Evolutionary conservation across 2,888 invertebrate genomes (phyloP).

Genomic region (Sclerodermus sp.): DNA sequence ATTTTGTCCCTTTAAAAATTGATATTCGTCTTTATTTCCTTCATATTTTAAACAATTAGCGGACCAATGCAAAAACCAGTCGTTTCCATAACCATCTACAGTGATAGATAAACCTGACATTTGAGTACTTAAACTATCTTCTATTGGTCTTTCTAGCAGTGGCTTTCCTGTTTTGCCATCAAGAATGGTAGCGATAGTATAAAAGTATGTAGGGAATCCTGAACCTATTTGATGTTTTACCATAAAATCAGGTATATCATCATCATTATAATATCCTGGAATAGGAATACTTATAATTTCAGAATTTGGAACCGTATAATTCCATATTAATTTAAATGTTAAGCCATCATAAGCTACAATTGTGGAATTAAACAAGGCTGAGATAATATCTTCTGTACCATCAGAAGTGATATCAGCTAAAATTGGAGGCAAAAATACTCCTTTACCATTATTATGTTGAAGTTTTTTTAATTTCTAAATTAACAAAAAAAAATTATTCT

Average conservation of each 20-base stretch:
- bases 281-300: constrained; percentile 77
- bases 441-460: constrained; percentile 65
- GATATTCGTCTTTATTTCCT: constrained; percentile 60
- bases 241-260: constrained; percentile 76
- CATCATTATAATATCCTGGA: constrained; percentile 77
- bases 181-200: constrained; percentile 64
- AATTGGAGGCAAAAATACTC: constrained; percentile 69
- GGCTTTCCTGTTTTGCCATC: constrained; percentile 67
- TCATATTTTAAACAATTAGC: constrained; percentile 64
- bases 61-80: constrained; percentile 78
- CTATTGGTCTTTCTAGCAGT: constrained; percentile 63
- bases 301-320: constrained; percentile 67
- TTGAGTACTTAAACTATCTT: constrained; percentile 66
- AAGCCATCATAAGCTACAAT: constrained; percentile 73
- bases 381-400: constrained; percentile 70
- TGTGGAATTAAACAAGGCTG: constrained; percentile 72
- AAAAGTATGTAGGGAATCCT: constrained; percentile 74
- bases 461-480: constrained; percentile 62
- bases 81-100: constrained; percentile 68
- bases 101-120: constrained; percentile 64
- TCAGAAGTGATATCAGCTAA: constrained; percentile 75
- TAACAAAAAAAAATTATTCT: constrained; percentile 22
- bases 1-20: constrained; percentile 51
- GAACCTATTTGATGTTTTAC: constrained; percentile 72
- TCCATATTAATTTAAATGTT: constrained; percentile 72